These are phyloP conservation scores for Gavia stellata DNA, from an alignment of 2,113 vertebrate species.

Conservation along the genomic window DNA sequence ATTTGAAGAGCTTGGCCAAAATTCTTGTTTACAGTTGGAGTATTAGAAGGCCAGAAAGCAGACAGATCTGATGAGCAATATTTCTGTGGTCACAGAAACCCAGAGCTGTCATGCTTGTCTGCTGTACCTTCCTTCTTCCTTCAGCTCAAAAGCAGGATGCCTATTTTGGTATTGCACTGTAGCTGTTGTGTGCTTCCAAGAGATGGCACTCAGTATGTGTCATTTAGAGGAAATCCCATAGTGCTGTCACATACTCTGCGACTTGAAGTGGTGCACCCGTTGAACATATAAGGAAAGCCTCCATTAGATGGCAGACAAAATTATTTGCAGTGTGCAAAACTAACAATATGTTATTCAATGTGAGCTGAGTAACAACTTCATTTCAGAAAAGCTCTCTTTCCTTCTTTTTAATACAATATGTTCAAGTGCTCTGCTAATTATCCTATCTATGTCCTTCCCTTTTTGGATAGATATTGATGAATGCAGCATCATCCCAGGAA, in stretches of 20 bases:
- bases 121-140: not conserved
- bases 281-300: not conserved
- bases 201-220: not conserved
- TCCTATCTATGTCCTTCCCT: not conserved
- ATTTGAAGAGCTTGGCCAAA: not conserved
- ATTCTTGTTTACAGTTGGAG: not conserved
- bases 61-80: not conserved
- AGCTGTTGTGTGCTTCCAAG: not conserved
- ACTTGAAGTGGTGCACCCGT: not conserved
- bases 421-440: not conserved
- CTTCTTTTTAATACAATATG: not conserved
- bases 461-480: slow-evolving; percentile 88
- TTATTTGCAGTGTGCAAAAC: not conserved
- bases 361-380: not conserved
- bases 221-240: not conserved
- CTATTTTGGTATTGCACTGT: not conserved
- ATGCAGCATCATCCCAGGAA: slow-evolving; percentile 82
- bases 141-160: not conserved
- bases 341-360: not conserved
- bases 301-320: not conserved
- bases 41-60: not conserved
- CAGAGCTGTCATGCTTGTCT: not conserved
- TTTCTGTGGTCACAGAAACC: not conserved
- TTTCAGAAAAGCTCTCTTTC: not conserved
- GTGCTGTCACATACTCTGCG: fast-evolving